These are phyloP conservation scores for Melanotaenia parkinsoni DNA, from an alignment of 2,797 vertebrate genomes.

Conservation along the genomic window DNA sequence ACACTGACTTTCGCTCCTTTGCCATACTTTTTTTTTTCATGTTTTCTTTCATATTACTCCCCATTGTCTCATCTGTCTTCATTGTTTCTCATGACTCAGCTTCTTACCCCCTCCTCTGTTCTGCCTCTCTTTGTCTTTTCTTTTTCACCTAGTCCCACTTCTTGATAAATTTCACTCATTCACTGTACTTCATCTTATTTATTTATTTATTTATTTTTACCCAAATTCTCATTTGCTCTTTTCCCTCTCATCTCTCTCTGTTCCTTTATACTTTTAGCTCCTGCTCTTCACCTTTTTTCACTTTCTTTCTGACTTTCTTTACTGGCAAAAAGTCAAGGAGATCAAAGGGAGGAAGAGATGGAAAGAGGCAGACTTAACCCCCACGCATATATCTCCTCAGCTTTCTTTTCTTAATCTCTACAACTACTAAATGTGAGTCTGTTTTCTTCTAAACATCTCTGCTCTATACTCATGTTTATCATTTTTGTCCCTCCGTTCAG, in stretches of 20 bases:
- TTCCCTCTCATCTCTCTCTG: constrained; percentile 54
- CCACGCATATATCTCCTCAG: constrained; percentile 43
- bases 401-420: constrained; percentile 40
- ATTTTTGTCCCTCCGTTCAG: constrained; percentile 12
- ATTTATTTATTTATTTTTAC: constrained; percentile 29
- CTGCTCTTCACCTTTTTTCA: constrained; percentile 58
- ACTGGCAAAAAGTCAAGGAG: constrained; percentile 61
- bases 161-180: constrained; percentile 42
- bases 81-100: constrained; percentile 59
- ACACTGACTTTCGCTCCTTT: constrained; percentile 46
- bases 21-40: constrained; percentile 43
- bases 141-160: constrained; percentile 35
- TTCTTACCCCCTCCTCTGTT: constrained; percentile 3
- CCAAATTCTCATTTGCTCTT: constrained; percentile 60
- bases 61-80: constrained; percentile 46
- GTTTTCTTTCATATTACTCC: constrained; percentile 26
- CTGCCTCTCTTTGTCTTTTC: constrained; percentile 31
- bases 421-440: constrained; percentile 37
- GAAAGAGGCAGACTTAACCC: constrained; percentile 56
- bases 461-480: not conserved
- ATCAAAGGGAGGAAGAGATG: constrained; percentile 69
- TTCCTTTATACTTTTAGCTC: constrained; percentile 48
- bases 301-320: constrained; percentile 54
- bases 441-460: constrained; percentile 45
- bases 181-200: constrained; percentile 19